Percentiles rank a stretch among this genome's conserved stretches.
phyloP scores from a whole-genome alignment of 2,797 vertebrate genomes.

The Alcedo quadribrachys region DNA sequence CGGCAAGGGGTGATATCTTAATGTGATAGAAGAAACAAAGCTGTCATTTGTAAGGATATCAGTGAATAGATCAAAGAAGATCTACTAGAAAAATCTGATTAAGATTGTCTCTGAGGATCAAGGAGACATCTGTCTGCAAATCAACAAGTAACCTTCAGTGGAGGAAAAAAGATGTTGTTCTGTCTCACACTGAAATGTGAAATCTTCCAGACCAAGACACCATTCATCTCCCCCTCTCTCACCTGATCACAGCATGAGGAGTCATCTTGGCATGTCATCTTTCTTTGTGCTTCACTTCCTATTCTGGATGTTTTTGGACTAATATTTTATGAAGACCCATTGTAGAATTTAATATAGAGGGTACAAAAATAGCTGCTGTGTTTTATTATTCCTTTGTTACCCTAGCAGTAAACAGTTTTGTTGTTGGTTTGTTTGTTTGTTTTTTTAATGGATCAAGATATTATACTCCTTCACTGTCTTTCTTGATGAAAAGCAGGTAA shows the following conservation, averaged over 20 bases:
- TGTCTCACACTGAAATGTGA: background rate
- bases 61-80: conserved; percentile 31
- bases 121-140: conserved; percentile 39
- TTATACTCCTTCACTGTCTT: background rate
- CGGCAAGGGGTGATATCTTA: conserved; percentile 37
- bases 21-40: conserved; percentile 20
- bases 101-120: background rate
- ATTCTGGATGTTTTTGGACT: background rate
- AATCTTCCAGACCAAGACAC: background rate
- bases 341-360: background rate
- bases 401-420: background rate
- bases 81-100: background rate
- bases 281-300: background rate
- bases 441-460: background rate
- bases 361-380: background rate
- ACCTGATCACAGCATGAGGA: background rate
- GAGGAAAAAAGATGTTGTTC: background rate
- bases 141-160: background rate
- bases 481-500: background rate
- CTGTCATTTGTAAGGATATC: conserved; percentile 19
- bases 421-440: background rate
- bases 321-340: background rate
- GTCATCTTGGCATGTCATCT: background rate
- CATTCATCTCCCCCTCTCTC: too few species aligned
- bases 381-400: background rate